Percentiles rank a stretch among this genome's conserved stretches.
These are phyloP conservation scores for Chalcis sispes DNA, from an alignment of 2,888 invertebrate genomes.

Conservation along the genomic window DNA sequence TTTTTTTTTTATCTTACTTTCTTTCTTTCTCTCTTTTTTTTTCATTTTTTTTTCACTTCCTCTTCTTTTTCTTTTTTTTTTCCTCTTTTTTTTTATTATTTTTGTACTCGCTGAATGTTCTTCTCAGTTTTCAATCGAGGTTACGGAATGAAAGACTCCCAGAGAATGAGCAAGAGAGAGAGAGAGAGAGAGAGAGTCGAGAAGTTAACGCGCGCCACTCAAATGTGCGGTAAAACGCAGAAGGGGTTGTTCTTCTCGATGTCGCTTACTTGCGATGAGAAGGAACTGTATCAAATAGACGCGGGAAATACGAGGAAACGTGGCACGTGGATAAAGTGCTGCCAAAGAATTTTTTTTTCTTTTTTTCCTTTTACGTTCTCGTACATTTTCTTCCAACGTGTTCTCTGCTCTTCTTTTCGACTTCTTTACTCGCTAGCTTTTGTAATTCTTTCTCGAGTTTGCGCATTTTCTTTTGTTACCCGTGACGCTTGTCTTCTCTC, in stretches of 20 bases:
- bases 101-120: background rate
- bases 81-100: background rate
- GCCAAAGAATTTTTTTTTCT: background rate
- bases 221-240: background rate
- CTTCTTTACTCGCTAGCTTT: no score
- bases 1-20: slow-evolving; percentile 10
- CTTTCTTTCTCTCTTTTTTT: background rate
- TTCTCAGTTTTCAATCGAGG: no score
- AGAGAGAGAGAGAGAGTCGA: background rate
- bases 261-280: background rate
- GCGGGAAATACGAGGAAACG: background rate
- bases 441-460: no score
- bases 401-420: no score
- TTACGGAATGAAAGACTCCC: no score
- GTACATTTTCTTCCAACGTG: no score
- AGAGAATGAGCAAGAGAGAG: background rate
- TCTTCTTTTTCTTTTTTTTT: background rate
- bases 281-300: background rate
- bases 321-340: background rate
- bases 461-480: no score
- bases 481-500: no score
- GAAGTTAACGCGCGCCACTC: no score
- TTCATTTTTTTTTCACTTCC: background rate
- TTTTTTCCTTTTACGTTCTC: no score
- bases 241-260: no score